These are phyloP conservation scores for Glossophaga mutica DNA, from an alignment of 2,797 vertebrate genomes.

Conservation along the genomic window DNA sequence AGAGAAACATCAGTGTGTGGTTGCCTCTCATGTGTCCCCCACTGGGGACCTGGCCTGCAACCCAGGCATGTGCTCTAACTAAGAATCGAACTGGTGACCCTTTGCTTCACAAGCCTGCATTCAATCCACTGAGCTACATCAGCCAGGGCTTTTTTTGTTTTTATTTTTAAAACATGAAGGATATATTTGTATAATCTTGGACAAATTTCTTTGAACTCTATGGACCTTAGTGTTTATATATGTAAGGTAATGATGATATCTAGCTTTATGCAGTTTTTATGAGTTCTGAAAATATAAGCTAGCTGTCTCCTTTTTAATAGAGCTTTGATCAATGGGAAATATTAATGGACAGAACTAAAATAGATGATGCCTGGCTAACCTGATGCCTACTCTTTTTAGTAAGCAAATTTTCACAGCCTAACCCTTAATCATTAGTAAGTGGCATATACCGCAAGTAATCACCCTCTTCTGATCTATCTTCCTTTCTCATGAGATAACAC, in stretches of 20 bases:
- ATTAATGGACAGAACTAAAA: neutral
- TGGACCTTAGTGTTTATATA: conserved; percentile 6
- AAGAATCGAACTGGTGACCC: no score
- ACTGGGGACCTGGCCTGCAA: no score
- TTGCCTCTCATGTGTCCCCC: no score
- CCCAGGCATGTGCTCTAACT: no score
- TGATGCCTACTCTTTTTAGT: neutral
- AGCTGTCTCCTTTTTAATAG: neutral
- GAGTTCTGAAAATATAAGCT: neutral
- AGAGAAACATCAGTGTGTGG: no score
- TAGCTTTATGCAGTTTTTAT: conserved; percentile 1
- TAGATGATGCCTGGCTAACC: neutral
- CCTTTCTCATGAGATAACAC: neutral
- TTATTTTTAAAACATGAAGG: conserved; percentile 6
- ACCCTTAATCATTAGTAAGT: neutral
- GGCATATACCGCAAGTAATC: neutral
- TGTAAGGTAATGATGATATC: neutral
- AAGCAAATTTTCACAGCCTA: neutral
- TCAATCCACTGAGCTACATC: no score
- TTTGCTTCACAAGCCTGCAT: neutral
- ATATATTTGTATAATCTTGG: neutral
- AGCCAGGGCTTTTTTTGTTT: neutral
- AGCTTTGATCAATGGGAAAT: conserved; percentile 6
- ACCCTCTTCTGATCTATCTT: neutral
- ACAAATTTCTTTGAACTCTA: conserved; percentile 23